Evolutionary conservation across 2,888 invertebrate genomes (phyloP), one percentile per base, ranked within the genome.

Genomic region (Mythimna pallens): DNA sequence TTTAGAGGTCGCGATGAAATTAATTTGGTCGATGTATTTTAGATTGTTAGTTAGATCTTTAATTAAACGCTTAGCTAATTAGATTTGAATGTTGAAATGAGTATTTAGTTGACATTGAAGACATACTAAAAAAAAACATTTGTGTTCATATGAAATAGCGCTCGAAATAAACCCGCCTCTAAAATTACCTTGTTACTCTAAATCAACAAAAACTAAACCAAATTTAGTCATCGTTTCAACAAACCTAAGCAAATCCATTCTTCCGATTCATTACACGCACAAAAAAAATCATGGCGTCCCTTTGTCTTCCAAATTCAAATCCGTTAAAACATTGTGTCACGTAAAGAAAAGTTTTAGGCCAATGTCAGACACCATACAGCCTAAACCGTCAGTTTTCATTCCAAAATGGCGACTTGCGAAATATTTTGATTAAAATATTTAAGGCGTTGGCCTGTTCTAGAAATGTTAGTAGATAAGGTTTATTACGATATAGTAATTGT

Each of bases 361-460:
- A 84, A 84, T 75, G 86, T 73, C 80, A 74, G 36, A 67, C 65
- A 25, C 63, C 10, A 67, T 80, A 70, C 61, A 67, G 59, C 36
- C 62, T 25, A 10, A 59, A 25, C 70, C 63, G 76, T 63, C 76
- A 68, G 59, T 79, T 61, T 9, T 36, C 36, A 70, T 66, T 75
- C 52, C 43, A 84, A 84, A 20, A 81, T 84, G 67, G 81, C 59
- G 65, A 57, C 22, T 84, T 84, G 67, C 6, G 77, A 84, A 81
- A 81, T 59, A 40, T 52, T 66, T 80, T 22, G 17, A 52, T 62
- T 68, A 30, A 65, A 66, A 40, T 43, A 67, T 74, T 65, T 70
- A 75, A 65, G 84, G 80, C 84, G 84, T 80, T 65, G 81, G 8
- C 83, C 17, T 12, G 61, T 55, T 36, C 70, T 68, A 50, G 66